Conservation (phyloP, 2,113 vertebrate genomes). For the Varanus salvator region DNA sequence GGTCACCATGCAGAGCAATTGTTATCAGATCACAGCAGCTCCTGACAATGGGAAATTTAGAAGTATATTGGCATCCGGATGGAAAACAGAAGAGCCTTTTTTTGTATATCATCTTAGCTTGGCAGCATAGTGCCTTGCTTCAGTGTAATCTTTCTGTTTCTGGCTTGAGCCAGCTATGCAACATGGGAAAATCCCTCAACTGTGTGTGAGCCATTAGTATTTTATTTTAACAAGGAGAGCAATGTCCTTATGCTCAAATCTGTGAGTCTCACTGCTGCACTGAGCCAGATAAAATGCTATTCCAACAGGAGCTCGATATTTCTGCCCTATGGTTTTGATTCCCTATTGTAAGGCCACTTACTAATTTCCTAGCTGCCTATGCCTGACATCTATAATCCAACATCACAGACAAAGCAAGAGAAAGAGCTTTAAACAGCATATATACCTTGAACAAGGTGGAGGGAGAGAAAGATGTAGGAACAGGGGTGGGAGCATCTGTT, state of each 20-base stretch:
- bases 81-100: neutral
- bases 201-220: neutral
- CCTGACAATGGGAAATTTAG: slow-evolving; percentile 39
- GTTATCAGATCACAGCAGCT: neutral
- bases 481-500: neutral
- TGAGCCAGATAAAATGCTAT: slow-evolving; percentile 3
- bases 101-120: neutral
- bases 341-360: neutral
- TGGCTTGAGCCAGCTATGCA: neutral
- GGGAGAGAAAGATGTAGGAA: neutral
- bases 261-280: neutral
- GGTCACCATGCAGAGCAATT: neutral
- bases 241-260: neutral
- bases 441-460: neutral
- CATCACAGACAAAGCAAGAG: neutral
- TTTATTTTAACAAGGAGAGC: slow-evolving; percentile 3
- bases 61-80: neutral
- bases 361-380: slow-evolving; percentile 15
- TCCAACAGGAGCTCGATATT: slow-evolving; percentile 34
- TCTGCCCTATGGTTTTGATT: slow-evolving; percentile 22
- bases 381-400: slow-evolving; percentile 18
- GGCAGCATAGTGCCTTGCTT: fast-evolving
- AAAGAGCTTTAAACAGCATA: neutral
- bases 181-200: neutral
- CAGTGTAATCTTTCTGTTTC: neutral